Percentiles rank a stretch among this genome's conserved stretches.
Conservation (phyloP, 2,888 invertebrate species). For the Ormia ochracea region DNA sequence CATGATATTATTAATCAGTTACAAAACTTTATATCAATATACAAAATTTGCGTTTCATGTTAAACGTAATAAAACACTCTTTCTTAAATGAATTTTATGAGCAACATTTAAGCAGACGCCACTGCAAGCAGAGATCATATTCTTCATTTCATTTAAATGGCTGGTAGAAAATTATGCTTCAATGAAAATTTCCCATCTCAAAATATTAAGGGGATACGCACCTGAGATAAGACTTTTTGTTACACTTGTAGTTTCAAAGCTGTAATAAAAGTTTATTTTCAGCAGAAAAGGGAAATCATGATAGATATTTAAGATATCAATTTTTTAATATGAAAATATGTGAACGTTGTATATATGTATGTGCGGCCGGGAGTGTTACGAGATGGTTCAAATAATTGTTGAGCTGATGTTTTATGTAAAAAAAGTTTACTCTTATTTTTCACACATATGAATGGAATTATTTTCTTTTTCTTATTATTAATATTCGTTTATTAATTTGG, state of each 20-base stretch:
- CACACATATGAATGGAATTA: background rate
- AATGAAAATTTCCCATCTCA: too few species aligned
- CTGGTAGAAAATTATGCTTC: too few species aligned
- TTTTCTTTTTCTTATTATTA: background rate
- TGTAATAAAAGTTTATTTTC: background rate
- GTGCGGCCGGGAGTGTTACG: background rate
- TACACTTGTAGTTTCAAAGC: too few species aligned
- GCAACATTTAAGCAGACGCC: too few species aligned
- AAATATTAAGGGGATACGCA: too few species aligned
- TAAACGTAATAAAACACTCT: too few species aligned
- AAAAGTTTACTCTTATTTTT: background rate
- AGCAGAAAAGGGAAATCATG: constrained; percentile 2
- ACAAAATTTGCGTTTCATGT: too few species aligned
- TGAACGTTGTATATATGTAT: background rate
- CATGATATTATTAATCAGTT: background rate
- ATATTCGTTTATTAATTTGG: constrained; percentile 41
- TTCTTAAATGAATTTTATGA: too few species aligned
- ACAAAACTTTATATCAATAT: too few species aligned
- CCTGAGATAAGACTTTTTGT: background rate
- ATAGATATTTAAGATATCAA: constrained; percentile 24
- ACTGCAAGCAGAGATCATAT: too few species aligned
- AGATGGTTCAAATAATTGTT: constrained; percentile 22
- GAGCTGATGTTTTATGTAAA: constrained; percentile 39
- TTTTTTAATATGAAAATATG: too few species aligned
- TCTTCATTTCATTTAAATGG: too few species aligned